Base-by-base conservation (phyloP, 2,797 vertebrate genomes). In the Cynodonichthys magdalenae region DNA sequence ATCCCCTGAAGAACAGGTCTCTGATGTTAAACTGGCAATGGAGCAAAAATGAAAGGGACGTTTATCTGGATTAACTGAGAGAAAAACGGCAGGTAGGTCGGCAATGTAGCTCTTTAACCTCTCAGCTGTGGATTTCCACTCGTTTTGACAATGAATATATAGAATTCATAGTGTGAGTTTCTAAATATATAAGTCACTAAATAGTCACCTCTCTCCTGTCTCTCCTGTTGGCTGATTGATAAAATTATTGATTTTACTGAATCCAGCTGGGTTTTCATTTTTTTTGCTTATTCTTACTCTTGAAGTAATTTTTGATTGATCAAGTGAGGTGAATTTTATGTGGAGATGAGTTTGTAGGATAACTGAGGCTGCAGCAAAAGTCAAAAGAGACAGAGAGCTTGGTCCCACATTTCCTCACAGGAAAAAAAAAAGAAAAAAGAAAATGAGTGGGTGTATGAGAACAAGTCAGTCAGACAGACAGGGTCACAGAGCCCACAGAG, bases 41-140 rank as follows among this genome's bases (percentile, higher is more conserved):
- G 92, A 93, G 85, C 88, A 84, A 88, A 91, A 90, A 93, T 94
- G 91, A 94, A 83, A 87, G 75, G 83, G 79, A 78, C 82, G 72
- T 70, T 88, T 80, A 77, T 66, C 78, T 70, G 89, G 91, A 91
- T 91, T 91, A 85, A 91, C 24, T 90, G 89, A 92, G 78, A 85
- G 84, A 81, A 36, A 88, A 83, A 77, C 91, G 86, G 87, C 90
- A 94, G 93, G 93, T 94, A 92, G 64, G 85, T 41, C 36, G n/a
- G 6, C 39, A 34, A 5, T 59, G 15, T 41, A 17, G 11, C 15
- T 27, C 28, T 53, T 62, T 20, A 15, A 29, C 18, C 18, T 41
- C 15, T 20, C 11, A 41, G 44, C 10, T 48, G 6, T 31, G 51
- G 20, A 14, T 5, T 45, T 28, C 4, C 31, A 31, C 9, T 6